phyloP scores from a whole-genome alignment of 2,797 vertebrate genomes.

The Esox masquinongy region DNA sequence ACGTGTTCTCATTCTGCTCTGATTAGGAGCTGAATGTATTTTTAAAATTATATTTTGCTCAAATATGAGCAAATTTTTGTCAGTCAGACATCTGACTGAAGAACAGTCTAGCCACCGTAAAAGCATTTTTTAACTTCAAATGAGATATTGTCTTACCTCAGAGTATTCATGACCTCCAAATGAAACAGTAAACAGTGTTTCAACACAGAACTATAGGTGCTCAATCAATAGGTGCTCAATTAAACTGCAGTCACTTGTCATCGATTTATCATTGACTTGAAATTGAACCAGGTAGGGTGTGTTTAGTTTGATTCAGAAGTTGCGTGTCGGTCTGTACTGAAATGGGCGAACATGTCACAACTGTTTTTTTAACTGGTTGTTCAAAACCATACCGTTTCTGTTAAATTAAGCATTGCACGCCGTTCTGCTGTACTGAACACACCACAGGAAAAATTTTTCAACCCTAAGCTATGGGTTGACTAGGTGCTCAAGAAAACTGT shows the following conservation, averaged over 20 bases:
- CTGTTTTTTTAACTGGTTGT: slow-evolving; percentile 4
- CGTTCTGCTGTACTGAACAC: no score
- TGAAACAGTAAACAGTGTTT: not conserved
- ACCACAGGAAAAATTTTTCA: no score
- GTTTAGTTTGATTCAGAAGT: slow-evolving; percentile 22
- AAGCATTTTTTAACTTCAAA: slow-evolving; percentile 44
- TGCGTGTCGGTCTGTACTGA: slow-evolving; percentile 14
- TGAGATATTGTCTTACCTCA: no score
- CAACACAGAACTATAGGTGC: not conserved
- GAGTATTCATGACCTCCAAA: slow-evolving; percentile 11
- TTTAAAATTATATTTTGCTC: slow-evolving; percentile 11
- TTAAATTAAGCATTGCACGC: no score
- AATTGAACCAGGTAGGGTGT: no score
- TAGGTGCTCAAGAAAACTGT: no score
- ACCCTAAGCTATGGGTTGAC: no score
- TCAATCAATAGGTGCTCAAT: not conserved
- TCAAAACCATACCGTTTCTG: no score
- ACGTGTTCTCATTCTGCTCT: slow-evolving; percentile 12
- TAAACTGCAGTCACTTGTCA: slow-evolving; percentile 16
- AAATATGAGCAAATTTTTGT: slow-evolving; percentile 12
- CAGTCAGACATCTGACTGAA: not conserved
- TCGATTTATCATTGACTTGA: no score
- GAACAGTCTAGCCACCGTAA: slow-evolving; percentile 63
- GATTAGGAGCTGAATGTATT: slow-evolving; percentile 47
- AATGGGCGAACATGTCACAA: slow-evolving; percentile 36